These are phyloP conservation scores for Drosophila niveifrons DNA, from an alignment of 2,888 invertebrate genomes.

Conservation along the genomic window DNA sequence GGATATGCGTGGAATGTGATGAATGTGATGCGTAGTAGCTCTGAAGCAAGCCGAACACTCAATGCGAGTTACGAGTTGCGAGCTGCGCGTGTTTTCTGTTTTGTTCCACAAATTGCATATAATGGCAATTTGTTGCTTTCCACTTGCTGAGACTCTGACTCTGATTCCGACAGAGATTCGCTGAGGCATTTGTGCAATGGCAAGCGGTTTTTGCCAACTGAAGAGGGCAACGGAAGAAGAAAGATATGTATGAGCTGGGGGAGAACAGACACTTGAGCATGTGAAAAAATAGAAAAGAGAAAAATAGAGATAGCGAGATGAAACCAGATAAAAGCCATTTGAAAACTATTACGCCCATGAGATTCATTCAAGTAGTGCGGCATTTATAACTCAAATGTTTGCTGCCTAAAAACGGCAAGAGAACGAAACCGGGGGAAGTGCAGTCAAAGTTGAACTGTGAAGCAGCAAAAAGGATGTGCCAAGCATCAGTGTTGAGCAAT, in stretches of 20 bases:
- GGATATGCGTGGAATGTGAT: constrained; percentile 43
- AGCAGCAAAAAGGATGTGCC: constrained; percentile 31
- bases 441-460: constrained; percentile 15
- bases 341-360: constrained; percentile 81
- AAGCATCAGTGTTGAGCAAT: constrained; percentile 49
- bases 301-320: constrained; percentile 11
- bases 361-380: constrained; percentile 79
- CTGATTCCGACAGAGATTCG: constrained; percentile 22
- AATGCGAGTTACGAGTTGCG: constrained; percentile 44
- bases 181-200: constrained; percentile 45
- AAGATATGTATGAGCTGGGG: constrained; percentile 5
- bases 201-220: constrained; percentile 36
- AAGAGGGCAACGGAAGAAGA: not conserved
- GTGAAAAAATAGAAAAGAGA: constrained; percentile 19
- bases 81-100: constrained; percentile 46
- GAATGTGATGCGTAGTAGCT: constrained; percentile 18
- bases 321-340: constrained; percentile 71
- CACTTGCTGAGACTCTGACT: constrained; percentile 2
- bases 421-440: not conserved
- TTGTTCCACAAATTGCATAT: constrained; percentile 62
- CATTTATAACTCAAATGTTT: constrained; percentile 78
- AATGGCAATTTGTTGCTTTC: constrained; percentile 62
- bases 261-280: constrained; percentile 42
- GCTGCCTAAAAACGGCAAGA: constrained; percentile 22
- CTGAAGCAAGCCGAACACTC: constrained; percentile 19